phyloP scores from a whole-genome alignment of 2,797 vertebrate species.

The Anolis apletophallus region DNA sequence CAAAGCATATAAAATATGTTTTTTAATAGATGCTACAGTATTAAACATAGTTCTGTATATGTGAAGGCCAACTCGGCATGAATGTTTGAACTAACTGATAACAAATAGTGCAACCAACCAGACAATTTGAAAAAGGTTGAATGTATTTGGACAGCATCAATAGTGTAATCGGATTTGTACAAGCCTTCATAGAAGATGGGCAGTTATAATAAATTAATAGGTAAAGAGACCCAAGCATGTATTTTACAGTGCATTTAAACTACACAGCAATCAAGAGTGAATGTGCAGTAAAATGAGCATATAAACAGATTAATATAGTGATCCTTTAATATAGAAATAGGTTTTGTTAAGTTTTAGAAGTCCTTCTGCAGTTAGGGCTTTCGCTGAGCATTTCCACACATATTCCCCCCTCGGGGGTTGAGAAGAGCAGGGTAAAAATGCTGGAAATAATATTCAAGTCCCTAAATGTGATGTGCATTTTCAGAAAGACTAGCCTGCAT shows the following conservation, averaged over 20 bases:
- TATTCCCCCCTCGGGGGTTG: too few relatives aligned
- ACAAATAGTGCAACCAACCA: too few relatives aligned
- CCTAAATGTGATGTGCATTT: neutral
- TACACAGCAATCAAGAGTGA: neutral
- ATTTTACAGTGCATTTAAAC: neutral
- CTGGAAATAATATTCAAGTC: too few relatives aligned
- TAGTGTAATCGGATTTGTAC: neutral
- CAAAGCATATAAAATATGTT: too few relatives aligned
- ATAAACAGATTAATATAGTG: neutral
- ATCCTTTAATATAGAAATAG: slow-evolving; percentile 15
- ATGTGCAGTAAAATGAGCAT: neutral
- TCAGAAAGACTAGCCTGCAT: slow-evolving; percentile 26
- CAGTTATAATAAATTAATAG: neutral
- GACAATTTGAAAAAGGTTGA: too few relatives aligned
- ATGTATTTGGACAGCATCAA: too few relatives aligned
- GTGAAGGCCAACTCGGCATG: too few relatives aligned
- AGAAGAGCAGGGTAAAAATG: too few relatives aligned
- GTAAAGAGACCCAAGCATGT: neutral
- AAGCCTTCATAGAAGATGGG: neutral
- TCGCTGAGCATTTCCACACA: slow-evolving; percentile 15
- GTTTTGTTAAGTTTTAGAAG: neutral
- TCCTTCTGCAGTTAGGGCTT: slow-evolving; percentile 1
- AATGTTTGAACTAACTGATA: too few relatives aligned
- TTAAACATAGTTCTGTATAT: too few relatives aligned
- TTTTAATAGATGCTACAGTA: too few relatives aligned